These are phyloP conservation scores for Drosophila subsilvestris DNA, from an alignment of 2,888 invertebrate species.

Conservation along the genomic window DNA sequence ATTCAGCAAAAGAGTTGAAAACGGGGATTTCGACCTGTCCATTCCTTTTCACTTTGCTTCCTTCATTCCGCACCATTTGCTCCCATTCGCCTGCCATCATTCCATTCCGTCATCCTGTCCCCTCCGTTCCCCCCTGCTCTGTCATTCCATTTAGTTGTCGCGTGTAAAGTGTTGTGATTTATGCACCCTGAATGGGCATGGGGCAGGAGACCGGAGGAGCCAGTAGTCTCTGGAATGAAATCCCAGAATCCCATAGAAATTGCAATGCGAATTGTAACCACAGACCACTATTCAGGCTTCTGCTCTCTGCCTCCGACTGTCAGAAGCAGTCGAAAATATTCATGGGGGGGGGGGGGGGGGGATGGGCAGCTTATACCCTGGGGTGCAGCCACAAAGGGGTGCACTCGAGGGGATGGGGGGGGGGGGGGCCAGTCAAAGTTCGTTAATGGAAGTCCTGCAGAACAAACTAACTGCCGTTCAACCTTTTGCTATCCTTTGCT, in stretches of 20 bases:
- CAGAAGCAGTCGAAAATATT: conserved; percentile 22
- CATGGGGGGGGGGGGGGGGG: conserved; percentile 2
- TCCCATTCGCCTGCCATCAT: not conserved
- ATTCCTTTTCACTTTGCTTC: conserved; percentile 12
- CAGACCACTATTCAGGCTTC: conserved; percentile 25
- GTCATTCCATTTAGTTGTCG: conserved; percentile 21
- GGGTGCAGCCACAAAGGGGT: conserved; percentile 4
- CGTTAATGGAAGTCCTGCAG: not conserved
- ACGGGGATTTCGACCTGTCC: conserved; percentile 39
- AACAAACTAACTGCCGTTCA: not conserved
- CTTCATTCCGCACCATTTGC: not conserved
- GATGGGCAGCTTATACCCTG: not conserved
- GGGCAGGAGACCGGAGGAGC: not conserved
- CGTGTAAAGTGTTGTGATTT: conserved; percentile 68
- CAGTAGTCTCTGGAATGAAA: conserved; percentile 5
- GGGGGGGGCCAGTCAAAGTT: not conserved
- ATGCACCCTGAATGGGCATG: conserved; percentile 46
- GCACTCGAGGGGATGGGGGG: conserved; percentile 1
- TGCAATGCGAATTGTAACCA: conserved; percentile 44
- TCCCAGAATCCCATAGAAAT: conserved; percentile 43
- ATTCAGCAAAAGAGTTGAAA: conserved; percentile 34
- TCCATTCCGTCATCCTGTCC: not conserved
- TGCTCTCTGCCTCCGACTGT: conserved; percentile 2
- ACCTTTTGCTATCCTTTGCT: not conserved
- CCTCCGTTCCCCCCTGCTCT: not conserved